phyloP scores from a whole-genome alignment of 2,797 vertebrate genomes.

The Paedocypris micromegethes region DNA sequence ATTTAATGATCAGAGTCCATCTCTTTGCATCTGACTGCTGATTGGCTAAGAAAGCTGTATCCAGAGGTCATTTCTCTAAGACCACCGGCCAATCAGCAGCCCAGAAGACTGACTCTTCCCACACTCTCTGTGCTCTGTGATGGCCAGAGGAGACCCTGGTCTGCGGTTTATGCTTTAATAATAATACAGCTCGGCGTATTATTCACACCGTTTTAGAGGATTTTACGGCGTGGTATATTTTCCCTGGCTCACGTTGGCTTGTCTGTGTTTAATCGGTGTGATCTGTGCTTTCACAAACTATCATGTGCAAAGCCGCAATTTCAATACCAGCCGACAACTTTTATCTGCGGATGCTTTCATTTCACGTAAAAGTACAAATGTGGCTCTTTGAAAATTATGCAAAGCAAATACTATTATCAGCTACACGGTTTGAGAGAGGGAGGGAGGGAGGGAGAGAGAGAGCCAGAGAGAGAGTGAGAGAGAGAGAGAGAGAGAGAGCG shows the following conservation, averaged over 20 bases:
- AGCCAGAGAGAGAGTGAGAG: no score
- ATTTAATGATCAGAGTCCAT: constrained; percentile 15
- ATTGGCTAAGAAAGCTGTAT: constrained; percentile 62
- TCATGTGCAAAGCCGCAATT: constrained; percentile 22
- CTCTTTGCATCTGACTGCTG: constrained; percentile 53
- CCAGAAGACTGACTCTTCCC: constrained; percentile 61
- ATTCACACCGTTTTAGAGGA: neutral
- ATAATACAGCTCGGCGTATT: constrained; percentile 8
- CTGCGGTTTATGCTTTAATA: constrained; percentile 18
- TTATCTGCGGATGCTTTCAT: constrained; percentile 31
- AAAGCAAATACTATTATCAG: constrained; percentile 26
- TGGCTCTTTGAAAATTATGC: constrained; percentile 8
- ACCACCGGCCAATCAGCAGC: constrained; percentile 63
- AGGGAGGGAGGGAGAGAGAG: no score
- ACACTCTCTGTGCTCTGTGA: constrained; percentile 57
- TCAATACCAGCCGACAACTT: constrained; percentile 15
- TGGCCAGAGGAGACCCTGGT: constrained; percentile 37
- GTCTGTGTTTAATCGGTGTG: constrained; percentile 23
- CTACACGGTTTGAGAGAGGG: constrained; percentile 2
- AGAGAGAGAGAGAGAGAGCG: no score
- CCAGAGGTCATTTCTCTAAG: constrained; percentile 55
- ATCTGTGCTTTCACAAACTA: constrained; percentile 19
- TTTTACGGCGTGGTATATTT: constrained; percentile 10
- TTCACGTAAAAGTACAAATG: constrained; percentile 31
- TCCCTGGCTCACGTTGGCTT: neutral